phyloP scores from a whole-genome alignment of 2,113 vertebrate species.

The Hystrix cristata region DNA sequence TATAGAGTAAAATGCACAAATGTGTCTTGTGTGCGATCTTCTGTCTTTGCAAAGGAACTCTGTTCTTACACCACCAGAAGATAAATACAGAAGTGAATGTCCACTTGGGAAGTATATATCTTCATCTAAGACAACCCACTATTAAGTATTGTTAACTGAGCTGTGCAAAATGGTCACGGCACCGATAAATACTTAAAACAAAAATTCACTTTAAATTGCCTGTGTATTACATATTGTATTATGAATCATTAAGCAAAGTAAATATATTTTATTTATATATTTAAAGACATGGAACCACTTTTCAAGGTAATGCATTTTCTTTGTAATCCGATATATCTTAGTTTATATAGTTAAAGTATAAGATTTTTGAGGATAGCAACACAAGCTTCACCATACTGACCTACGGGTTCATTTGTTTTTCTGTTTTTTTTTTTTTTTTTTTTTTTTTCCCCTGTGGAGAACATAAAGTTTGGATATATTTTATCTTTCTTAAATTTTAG shows the following conservation, averaged over 20 bases:
- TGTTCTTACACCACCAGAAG: neutral
- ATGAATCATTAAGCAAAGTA: neutral
- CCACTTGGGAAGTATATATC: neutral
- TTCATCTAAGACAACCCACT: neutral
- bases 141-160: too few species aligned
- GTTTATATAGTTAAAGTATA: neutral
- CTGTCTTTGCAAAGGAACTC: neutral
- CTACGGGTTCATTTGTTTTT: neutral
- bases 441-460: neutral
- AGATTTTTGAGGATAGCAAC: neutral
- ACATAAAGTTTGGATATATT: neutral
- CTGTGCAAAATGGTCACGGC: neutral
- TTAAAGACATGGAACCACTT: neutral
- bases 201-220: neutral
- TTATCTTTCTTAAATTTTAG: neutral
- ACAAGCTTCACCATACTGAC: neutral
- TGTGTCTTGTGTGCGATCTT: accelerated
- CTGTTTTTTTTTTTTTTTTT: neutral
- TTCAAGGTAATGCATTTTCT: conserved; percentile 5
- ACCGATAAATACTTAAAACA: neutral
- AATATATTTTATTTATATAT: neutral
- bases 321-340: neutral
- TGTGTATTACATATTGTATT: neutral
- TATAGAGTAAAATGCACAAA: neutral
- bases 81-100: neutral